Conservation (phyloP, 2,888 invertebrate genomes). For the Sussaba pulchella region DNA sequence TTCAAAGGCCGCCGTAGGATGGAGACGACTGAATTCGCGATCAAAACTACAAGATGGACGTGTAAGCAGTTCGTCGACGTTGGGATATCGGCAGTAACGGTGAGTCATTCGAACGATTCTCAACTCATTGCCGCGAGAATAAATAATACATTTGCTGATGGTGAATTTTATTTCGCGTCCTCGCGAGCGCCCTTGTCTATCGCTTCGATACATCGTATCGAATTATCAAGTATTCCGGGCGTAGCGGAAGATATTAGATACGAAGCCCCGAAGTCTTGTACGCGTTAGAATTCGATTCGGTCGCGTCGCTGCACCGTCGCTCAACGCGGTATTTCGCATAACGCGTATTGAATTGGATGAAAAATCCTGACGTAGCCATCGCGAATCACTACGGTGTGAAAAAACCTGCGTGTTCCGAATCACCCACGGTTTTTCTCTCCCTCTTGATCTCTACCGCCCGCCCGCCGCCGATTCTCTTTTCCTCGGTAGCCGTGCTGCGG, state of each 20-base stretch:
- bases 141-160: conserved; percentile 26
- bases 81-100: neutral
- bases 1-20: no score
- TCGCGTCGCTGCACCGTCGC: conserved; percentile 35
- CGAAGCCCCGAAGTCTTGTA: neutral
- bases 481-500: conserved; percentile 23
- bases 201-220: conserved; percentile 17
- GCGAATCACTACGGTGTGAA: conserved; percentile 77
- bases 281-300: conserved; percentile 50
- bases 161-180: conserved; percentile 7
- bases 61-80: neutral
- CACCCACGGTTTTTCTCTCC: conserved; percentile 61
- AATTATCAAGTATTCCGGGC: conserved; percentile 27
- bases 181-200: neutral
- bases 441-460: conserved; percentile 9
- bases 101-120: neutral
- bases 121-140: conserved; percentile 7
- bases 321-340: conserved; percentile 44
- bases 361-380: conserved; percentile 80
- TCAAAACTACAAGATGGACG: neutral
- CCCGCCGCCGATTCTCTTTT: no score
- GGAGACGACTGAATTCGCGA: no score
- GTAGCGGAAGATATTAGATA: conserved; percentile 36
- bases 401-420: conserved; percentile 62
- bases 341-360: conserved; percentile 74